A percentile compares a stretch with the other conserved stretches of the same genome.
phyloP scores from a whole-genome alignment of 37 sponge, comb jelly and placozoan species.

The Agelas oroides region DNA sequence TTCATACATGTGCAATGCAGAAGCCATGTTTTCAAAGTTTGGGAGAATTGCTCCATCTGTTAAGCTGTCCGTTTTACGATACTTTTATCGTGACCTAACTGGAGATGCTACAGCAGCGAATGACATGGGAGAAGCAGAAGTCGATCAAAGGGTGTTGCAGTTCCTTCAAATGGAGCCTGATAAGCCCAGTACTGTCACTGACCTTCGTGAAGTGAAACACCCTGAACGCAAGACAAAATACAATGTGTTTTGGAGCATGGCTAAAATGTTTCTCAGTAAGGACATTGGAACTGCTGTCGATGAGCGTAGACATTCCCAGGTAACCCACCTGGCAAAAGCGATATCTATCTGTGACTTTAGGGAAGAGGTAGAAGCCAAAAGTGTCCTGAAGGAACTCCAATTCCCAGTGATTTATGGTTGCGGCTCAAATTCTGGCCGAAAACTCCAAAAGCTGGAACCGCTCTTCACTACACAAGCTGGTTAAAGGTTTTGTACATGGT shows the following conservation, averaged over 20 bases:
- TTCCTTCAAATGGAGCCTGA: neutral
- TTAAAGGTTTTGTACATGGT: conserved; percentile 20
- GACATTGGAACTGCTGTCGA: conserved; percentile 8
- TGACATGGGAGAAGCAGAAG: neutral
- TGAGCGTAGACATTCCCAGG: conserved; percentile 25
- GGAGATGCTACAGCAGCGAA: neutral
- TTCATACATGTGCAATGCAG: neutral
- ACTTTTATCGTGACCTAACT: conserved; percentile 1
- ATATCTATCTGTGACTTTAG: neutral
- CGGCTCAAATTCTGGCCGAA: conserved; percentile 36
- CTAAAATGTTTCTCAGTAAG: no score
- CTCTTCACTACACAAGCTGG: no score
- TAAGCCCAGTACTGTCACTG: neutral
- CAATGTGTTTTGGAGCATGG: no score
- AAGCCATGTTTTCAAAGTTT: conserved; percentile 6
- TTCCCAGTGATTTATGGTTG: conserved; percentile 36
- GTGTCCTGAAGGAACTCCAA: conserved; percentile 23
- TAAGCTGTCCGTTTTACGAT: conserved; percentile 1
- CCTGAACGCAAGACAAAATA: neutral
- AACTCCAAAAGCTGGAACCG: neutral
- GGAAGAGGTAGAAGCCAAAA: neutral
- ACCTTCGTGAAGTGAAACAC: neutral
- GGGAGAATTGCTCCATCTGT: neutral
- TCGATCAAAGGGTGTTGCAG: neutral
- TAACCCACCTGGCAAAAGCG: conserved; percentile 13